Conservation (phyloP, 2,888 invertebrate genomes). For the Glyphotaelius pellucidus region DNA sequence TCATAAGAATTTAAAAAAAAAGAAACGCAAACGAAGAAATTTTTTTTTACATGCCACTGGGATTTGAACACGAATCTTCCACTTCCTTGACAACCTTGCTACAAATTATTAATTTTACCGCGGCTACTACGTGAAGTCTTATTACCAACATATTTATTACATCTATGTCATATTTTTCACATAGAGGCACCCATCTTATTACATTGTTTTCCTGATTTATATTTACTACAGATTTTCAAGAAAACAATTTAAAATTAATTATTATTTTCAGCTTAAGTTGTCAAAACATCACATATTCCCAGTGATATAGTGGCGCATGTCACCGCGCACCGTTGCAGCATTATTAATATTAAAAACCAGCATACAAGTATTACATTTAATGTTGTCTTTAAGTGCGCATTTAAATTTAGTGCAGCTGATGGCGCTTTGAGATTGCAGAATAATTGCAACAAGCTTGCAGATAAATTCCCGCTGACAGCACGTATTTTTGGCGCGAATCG, state of each 20-base stretch:
- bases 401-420: constrained; percentile 8
- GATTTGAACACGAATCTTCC: too few relatives aligned
- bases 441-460: constrained; percentile 29
- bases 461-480: constrained; percentile 8
- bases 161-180: background rate
- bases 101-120: too few relatives aligned
- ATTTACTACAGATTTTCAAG: background rate
- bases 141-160: too few relatives aligned
- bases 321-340: background rate
- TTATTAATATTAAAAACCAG: background rate
- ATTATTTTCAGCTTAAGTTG: background rate
- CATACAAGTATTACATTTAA: background rate
- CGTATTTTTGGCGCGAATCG: constrained; percentile 38
- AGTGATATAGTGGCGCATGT: background rate
- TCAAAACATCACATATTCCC: background rate
- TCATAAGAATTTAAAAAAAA: too few relatives aligned
- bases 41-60: too few relatives aligned
- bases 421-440: constrained; percentile 20
- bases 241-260: background rate
- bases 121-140: too few relatives aligned
- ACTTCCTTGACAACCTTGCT: too few relatives aligned
- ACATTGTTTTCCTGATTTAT: background rate
- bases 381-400: background rate
- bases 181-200: background rate
- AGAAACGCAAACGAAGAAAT: too few relatives aligned